Evolutionary conservation across 2,113 vertebrate genomes (phyloP).

Genomic region (Lota lota): DNA sequence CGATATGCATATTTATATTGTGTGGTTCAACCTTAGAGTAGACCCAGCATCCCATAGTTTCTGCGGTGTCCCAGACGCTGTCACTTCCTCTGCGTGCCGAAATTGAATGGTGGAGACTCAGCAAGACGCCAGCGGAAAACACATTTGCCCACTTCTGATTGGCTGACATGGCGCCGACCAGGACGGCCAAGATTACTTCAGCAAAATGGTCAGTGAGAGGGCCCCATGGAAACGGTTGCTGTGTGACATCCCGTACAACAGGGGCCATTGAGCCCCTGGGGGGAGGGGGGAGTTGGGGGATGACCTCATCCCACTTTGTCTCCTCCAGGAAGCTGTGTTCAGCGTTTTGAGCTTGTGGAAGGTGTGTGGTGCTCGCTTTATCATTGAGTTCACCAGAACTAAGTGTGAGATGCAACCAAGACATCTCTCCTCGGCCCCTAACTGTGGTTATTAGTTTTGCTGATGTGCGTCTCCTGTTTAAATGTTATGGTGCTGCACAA

Average conservation of each 20-base stretch:
- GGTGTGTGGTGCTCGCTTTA: too few species aligned
- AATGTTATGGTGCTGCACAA: too few species aligned
- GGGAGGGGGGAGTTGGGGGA: not conserved
- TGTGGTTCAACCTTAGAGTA: not conserved
- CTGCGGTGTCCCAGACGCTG: conserved; percentile 31
- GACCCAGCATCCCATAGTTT: not conserved
- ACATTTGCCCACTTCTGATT: conserved; percentile 26
- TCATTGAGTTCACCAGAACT: too few species aligned
- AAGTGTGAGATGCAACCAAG: too few species aligned
- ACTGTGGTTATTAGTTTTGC: too few species aligned
- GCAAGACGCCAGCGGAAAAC: conserved; percentile 17
- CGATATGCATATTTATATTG: not conserved
- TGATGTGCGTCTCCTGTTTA: too few species aligned
- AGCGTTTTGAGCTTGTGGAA: too few species aligned
- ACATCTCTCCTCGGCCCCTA: too few species aligned
- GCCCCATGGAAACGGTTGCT: conserved; percentile 44
- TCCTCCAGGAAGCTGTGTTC: conserved; percentile 4
- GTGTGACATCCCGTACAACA: conserved; percentile 30
- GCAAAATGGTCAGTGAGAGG: conserved; percentile 26
- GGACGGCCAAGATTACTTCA: conserved; percentile 37
- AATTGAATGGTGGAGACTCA: conserved; percentile 34
- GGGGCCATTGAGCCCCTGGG: not conserved
- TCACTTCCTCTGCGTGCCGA: conserved; percentile 27
- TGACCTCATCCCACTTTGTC: conserved; percentile 3
- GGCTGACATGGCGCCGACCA: conserved; percentile 21